phyloP scores from a whole-genome alignment of 2,797 vertebrate genomes.

The Meriones psammophilus region DNA sequence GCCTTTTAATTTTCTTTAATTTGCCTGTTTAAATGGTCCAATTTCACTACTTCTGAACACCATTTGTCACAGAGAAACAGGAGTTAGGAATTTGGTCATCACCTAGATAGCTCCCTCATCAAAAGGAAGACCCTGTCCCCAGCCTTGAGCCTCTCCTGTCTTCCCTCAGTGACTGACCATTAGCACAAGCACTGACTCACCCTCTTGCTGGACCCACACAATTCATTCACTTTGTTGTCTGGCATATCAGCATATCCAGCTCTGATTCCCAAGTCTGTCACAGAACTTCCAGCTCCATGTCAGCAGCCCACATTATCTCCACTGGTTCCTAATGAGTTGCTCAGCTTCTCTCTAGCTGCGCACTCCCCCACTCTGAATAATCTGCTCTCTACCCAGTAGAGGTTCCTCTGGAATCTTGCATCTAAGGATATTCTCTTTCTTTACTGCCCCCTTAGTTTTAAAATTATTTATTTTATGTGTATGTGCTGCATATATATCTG shows the following conservation, averaged over 20 bases:
- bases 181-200: neutral
- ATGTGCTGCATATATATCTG: neutral
- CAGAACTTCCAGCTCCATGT: neutral
- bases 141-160: neutral
- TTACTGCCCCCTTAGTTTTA: neutral
- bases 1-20: slow-evolving; percentile 17
- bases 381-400: slow-evolving; percentile 19
- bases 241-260: neutral
- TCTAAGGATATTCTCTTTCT: neutral
- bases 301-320: neutral
- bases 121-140: neutral
- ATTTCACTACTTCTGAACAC: neutral
- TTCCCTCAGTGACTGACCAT: neutral
- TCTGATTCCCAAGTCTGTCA: neutral
- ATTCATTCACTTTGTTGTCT: neutral
- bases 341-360: neutral
- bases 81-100: neutral
- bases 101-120: neutral
- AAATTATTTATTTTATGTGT: neutral
- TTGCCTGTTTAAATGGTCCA: neutral
- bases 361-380: neutral
- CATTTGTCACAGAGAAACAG: neutral
- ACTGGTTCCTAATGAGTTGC: neutral
- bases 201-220: neutral
- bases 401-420: slow-evolving; percentile 17